Evolutionary conservation across 2,888 invertebrate genomes (phyloP).

Genomic region (Brachypalpus laphriformis): DNA sequence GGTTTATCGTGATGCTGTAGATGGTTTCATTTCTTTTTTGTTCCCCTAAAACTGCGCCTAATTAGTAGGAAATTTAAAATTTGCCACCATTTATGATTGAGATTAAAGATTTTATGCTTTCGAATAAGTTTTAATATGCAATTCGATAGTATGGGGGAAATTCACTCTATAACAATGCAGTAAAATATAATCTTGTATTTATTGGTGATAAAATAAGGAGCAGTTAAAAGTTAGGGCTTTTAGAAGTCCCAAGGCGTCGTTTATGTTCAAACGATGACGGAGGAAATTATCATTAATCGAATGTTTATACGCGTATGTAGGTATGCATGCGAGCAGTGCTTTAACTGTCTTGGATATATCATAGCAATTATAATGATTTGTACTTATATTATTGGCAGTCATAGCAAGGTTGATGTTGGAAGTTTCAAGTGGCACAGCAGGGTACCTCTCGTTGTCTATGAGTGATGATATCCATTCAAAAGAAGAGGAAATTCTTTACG

Average conservation of each 20-base stretch:
- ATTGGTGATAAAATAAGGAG: constrained; percentile 27
- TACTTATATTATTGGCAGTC: neutral
- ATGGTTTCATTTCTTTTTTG: neutral
- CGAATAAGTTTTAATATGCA: constrained; percentile 21
- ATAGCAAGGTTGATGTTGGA: neutral
- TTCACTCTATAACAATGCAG: constrained; percentile 17
- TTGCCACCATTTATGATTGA: constrained; percentile 27
- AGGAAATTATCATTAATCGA: constrained; percentile 9
- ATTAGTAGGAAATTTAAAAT: constrained; percentile 27
- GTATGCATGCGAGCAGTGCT: neutral
- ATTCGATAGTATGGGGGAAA: neutral
- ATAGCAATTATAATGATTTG: constrained; percentile 6
- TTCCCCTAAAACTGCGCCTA: neutral
- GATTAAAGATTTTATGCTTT: constrained; percentile 11
- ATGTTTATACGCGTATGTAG: neutral
- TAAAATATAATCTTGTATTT: constrained; percentile 44
- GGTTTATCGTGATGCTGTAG: neutral
- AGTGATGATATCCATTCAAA: too few species aligned
- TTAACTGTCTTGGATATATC: neutral
- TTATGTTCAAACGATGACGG: constrained; percentile 12
- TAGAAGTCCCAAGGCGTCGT: constrained; percentile 1
- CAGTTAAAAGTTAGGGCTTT: constrained; percentile 11
- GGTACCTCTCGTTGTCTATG: too few species aligned
- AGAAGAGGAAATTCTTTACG: too few species aligned
- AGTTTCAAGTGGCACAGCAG: too few species aligned